Conservation (phyloP, 2,888 invertebrate species). For the Sthenelais limicola region DNA sequence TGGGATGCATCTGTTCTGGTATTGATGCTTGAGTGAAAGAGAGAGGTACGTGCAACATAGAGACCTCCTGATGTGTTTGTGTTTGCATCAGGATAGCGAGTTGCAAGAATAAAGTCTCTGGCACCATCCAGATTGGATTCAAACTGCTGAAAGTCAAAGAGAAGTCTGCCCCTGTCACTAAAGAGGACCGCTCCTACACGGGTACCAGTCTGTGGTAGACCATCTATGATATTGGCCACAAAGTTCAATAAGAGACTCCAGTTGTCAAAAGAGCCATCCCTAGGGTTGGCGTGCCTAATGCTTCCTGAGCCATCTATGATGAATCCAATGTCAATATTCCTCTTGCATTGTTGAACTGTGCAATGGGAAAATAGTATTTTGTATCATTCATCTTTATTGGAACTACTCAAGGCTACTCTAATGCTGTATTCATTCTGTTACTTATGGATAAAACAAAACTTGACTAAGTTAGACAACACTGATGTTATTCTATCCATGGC, state of each 20-base stretch:
- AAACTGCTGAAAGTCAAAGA: slow-evolving; percentile 18
- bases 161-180: slow-evolving; percentile 16
- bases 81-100: slow-evolving; percentile 30
- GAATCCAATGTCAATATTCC: slow-evolving; percentile 20
- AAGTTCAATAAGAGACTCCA: slow-evolving; percentile 15
- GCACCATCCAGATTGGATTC: slow-evolving; percentile 22
- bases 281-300: slow-evolving; percentile 26
- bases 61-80: slow-evolving; percentile 42
- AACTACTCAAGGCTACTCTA: too few species aligned
- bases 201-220: slow-evolving; percentile 9
- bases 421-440: too few species aligned
- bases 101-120: slow-evolving; percentile 26
- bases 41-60: slow-evolving; percentile 6
- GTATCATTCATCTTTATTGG: too few species aligned
- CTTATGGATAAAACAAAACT: too few species aligned
- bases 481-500: too few species aligned
- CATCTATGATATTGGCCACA: slow-evolving; percentile 19
- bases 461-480: too few species aligned
- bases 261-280: slow-evolving; percentile 26
- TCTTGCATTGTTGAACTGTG: slow-evolving; percentile 2
- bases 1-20: slow-evolving; percentile 16
- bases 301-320: slow-evolving; percentile 32
- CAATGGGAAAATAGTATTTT: too few species aligned
- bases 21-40: slow-evolving; percentile 11
- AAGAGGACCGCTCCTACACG: slow-evolving; percentile 25